A percentile compares a stretch with the other conserved stretches of the same genome.
Conservation (phyloP, 2,113 vertebrate species). For the Gnathonemus longibarbis region DNA sequence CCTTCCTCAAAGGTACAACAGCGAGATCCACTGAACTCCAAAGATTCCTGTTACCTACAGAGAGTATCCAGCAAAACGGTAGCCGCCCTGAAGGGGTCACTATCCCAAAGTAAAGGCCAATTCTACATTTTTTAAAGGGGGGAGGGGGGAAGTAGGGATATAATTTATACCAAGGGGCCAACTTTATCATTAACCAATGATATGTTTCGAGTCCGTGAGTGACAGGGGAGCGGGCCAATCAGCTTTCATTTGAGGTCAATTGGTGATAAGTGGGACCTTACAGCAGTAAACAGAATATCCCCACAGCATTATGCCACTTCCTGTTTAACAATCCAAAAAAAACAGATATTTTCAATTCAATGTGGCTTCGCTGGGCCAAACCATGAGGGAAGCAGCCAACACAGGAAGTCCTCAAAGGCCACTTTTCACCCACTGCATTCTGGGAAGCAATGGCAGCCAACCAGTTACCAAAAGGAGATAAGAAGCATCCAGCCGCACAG, state of each 20-base stretch:
- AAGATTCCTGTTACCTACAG: not conserved
- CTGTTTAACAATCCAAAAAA: not conserved
- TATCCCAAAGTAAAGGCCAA: not conserved
- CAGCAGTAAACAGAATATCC: not conserved
- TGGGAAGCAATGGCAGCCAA: not conserved
- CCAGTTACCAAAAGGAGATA: not conserved
- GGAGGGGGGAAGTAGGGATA: not conserved
- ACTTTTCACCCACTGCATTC: not conserved
- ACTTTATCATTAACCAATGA: not conserved
- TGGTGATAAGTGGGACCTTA: not conserved
- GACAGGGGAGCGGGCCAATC: not conserved
- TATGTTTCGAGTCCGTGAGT: not conserved
- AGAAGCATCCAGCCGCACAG: not conserved
- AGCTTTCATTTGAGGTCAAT: not conserved
- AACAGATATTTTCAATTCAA: slow-evolving; percentile 27
- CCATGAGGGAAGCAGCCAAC: not conserved
- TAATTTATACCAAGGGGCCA: not conserved
- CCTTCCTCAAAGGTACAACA: not conserved
- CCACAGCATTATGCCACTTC: not conserved
- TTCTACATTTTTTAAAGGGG: not conserved
- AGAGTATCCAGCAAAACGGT: not conserved
- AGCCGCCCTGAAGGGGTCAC: not conserved
- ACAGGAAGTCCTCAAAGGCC: not conserved
- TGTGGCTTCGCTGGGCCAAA: slow-evolving; percentile 27
- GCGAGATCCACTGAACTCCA: not conserved